A percentile compares a stretch with the other conserved stretches of the same genome.
Evolutionary conservation across 2,797 vertebrate species (phyloP).

Genomic region (Eurystomus glaucurus): DNA sequence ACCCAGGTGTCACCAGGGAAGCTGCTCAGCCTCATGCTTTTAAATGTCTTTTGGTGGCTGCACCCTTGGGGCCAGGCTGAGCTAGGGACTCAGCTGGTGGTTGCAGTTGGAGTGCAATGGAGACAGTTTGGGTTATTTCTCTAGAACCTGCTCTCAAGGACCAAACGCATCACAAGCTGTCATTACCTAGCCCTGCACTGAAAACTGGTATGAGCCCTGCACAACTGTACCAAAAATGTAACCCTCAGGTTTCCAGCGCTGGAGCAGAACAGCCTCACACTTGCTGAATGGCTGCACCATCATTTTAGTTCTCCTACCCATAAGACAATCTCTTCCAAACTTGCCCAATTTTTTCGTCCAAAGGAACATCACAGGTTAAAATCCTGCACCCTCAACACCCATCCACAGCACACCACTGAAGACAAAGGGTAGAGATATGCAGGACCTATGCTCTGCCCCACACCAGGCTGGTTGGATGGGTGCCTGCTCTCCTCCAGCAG

Average conservation of each 20-base stretch:
- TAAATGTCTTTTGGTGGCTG: neutral
- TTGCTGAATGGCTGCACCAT: neutral
- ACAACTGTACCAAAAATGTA: fast-evolving
- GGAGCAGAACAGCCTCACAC: neutral
- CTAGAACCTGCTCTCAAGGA: neutral
- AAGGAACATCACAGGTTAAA: neutral
- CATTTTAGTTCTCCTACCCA: neutral
- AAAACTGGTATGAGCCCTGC: fast-evolving
- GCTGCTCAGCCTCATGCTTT: neutral
- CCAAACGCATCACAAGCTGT: neutral
- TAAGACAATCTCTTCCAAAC: neutral
- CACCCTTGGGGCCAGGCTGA: neutral
- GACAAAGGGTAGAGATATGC: neutral
- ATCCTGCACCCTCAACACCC: neutral
- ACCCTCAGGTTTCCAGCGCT: fast-evolving
- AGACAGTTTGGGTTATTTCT: neutral
- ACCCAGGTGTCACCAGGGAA: neutral
- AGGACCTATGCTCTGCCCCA: neutral
- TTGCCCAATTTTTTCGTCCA: neutral
- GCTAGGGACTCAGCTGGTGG: neutral
- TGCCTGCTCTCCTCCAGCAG: neutral
- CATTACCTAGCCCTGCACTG: neutral
- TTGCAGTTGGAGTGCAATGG: fast-evolving
- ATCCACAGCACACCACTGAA: neutral
- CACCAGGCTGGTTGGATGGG: neutral